phyloP scores from a whole-genome alignment of 1,140 invertebrate species.

The Dendroctonus valens region DNA sequence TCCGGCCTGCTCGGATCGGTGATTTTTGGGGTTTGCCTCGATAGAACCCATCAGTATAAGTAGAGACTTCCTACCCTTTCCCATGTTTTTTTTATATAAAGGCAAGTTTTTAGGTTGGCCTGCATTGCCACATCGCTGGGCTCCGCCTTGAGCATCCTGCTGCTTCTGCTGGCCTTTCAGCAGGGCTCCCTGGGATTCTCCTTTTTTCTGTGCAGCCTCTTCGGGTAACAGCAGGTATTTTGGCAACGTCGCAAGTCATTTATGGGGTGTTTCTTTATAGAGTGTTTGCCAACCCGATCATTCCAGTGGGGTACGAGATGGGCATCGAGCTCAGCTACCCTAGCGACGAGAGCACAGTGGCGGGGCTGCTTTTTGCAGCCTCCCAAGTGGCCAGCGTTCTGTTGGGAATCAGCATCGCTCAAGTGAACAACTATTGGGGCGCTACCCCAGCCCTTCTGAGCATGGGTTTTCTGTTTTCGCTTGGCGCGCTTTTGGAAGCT shows the following conservation, averaged over 20 bases:
- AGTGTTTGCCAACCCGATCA: conserved; percentile 35
- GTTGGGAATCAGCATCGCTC: neutral
- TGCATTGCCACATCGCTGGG: no score
- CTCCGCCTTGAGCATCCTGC: no score
- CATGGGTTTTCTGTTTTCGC: neutral
- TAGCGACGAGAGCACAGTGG: conserved; percentile 37
- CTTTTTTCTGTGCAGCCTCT: no score
- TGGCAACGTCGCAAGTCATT: neutral
- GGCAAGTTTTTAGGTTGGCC: no score
- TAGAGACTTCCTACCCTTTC: conserved; percentile 13
- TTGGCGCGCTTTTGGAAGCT: neutral
- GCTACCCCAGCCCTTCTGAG: neutral
- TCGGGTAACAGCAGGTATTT: neutral
- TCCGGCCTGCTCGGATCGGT: conserved; percentile 69
- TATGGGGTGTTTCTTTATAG: conserved; percentile 25
- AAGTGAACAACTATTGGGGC: neutral
- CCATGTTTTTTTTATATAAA: no score
- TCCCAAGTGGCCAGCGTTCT: conserved; percentile 35
- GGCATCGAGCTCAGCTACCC: conserved; percentile 42
- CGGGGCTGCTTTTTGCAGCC: conserved; percentile 37
- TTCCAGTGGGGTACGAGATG: conserved; percentile 39
- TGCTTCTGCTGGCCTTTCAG: no score
- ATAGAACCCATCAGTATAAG: conserved; percentile 59
- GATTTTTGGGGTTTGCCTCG: conserved; percentile 66
- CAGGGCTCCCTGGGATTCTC: no score